Percentiles rank a stretch among this genome's conserved stretches.
Conservation (phyloP, 2,113 vertebrate genomes). For the Lepisosteus osseus region DNA sequence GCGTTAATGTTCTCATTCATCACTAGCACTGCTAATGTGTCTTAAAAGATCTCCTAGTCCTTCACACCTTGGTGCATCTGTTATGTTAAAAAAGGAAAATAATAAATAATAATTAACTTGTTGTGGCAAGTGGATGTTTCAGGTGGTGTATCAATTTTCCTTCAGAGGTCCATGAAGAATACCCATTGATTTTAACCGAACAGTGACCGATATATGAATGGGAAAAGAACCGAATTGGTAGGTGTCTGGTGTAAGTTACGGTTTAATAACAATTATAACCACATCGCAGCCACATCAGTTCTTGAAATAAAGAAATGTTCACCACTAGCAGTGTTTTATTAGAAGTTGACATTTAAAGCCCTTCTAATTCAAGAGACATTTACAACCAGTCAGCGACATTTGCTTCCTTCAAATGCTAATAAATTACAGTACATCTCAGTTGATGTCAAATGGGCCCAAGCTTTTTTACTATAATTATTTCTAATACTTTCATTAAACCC, state of each 20-base stretch:
- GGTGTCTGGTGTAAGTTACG: neutral
- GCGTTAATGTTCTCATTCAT: too few species aligned
- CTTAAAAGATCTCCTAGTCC: too few species aligned
- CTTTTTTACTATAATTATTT: neutral
- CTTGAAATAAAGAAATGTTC: slow-evolving; percentile 1
- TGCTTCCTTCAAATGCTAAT: neutral
- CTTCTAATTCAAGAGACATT: neutral
- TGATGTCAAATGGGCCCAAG: neutral
- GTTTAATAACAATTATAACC: slow-evolving; percentile 14
- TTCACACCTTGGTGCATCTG: too few species aligned
- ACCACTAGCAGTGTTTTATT: neutral
- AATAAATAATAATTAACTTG: too few species aligned
- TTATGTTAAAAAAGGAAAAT: too few species aligned
- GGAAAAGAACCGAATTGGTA: too few species aligned
- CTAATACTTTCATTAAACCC: neutral
- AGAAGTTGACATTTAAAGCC: neutral
- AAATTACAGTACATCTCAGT: neutral
- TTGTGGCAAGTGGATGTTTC: too few species aligned
- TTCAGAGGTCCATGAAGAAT: too few species aligned
- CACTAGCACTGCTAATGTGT: too few species aligned
- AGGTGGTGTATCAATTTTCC: too few species aligned
- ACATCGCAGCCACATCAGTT: neutral
- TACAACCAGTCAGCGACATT: neutral
- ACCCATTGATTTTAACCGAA: too few species aligned
- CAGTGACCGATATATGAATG: too few species aligned